These are phyloP conservation scores for Gymnocephalus cernua DNA, from an alignment of 2,113 vertebrate species.

Conservation along the genomic window DNA sequence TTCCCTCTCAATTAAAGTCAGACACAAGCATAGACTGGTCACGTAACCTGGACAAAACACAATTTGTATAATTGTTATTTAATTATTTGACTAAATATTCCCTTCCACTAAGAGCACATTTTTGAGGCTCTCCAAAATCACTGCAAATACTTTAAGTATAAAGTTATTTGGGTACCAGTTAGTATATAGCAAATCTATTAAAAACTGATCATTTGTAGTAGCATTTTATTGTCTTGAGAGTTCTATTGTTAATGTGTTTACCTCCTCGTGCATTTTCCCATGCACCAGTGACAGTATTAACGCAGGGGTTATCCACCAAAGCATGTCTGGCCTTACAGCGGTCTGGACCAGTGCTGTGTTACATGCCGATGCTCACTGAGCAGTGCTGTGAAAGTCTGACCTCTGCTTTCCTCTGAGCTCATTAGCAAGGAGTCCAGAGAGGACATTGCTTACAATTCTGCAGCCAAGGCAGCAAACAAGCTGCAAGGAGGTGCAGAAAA, in stretches of 20 bases:
- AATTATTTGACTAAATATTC: background rate
- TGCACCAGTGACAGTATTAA: background rate
- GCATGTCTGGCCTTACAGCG: background rate
- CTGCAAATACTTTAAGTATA: background rate
- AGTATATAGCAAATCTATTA: background rate
- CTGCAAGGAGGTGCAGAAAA: conserved; percentile 14
- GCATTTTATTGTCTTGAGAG: background rate
- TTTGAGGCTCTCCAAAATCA: background rate
- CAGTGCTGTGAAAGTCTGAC: conserved; percentile 32
- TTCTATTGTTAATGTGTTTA: background rate
- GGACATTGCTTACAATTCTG: conserved; percentile 43
- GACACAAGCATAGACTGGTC: background rate
- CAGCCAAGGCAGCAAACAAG: conserved; percentile 21
- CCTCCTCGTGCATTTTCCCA: background rate
- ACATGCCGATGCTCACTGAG: background rate
- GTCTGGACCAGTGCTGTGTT: background rate
- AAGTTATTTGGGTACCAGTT: background rate
- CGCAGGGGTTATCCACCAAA: background rate
- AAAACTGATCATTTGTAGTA: background rate
- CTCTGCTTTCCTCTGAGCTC: conserved; percentile 35
- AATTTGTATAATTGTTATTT: background rate
- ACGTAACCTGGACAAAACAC: background rate
- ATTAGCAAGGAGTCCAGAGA: conserved; percentile 42
- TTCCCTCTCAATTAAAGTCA: background rate
- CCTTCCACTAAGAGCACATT: background rate